Base-by-base conservation (phyloP, 2,113 vertebrate species). In the Labeo rohita region DNA sequence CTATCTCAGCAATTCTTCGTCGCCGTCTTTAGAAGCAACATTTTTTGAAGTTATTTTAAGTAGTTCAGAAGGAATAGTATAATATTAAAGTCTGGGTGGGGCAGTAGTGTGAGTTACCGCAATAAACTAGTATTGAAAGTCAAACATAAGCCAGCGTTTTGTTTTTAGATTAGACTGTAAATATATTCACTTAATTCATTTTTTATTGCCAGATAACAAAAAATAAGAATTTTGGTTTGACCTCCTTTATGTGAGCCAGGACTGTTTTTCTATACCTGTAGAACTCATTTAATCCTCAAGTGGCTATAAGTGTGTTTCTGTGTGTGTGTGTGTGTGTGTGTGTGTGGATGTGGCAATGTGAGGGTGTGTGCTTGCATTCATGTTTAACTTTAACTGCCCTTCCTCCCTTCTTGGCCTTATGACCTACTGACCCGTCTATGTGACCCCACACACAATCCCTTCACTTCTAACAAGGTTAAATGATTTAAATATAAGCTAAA, bases 261-360 rank as follows among this genome's bases (percentile, higher is more conserved):
- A 43, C 49, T 79, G 87, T 85, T 84, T 89, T 74, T 84, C 39
- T 68, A 34, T 66, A 82, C 88, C 89, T 90, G 88, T 52, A 43
- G 16, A 78, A 86, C 70, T 77, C 73, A 89, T 91, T 89, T 78
- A 89, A 70, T 80, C 76, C 81, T 79, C 83, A 9, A 72, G 47
- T 79, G 83, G 54, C 63, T 23, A 12, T 74, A 34, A 49, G 39
- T 68, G 16, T 80, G 61, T 49, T 23, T 81, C 13, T 87, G 21
- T 86, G 45, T 88, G 61, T 85, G 43, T 75, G 50, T 80, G 49
- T 50, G 78, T 73, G 63, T 87, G 85, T 74, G 49, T 84, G 65
- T 52, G 23, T 66, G 21, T 84, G 54, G 84, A 49, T 85, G 50
- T 74, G 49, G 76, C 68, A 74, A 73, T 83, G 59, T 21, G 79